Evolutionary conservation across 2,888 invertebrate genomes (phyloP), one percentile per base, ranked within the genome.

Genomic region (Chromoteleia sp.): DNA sequence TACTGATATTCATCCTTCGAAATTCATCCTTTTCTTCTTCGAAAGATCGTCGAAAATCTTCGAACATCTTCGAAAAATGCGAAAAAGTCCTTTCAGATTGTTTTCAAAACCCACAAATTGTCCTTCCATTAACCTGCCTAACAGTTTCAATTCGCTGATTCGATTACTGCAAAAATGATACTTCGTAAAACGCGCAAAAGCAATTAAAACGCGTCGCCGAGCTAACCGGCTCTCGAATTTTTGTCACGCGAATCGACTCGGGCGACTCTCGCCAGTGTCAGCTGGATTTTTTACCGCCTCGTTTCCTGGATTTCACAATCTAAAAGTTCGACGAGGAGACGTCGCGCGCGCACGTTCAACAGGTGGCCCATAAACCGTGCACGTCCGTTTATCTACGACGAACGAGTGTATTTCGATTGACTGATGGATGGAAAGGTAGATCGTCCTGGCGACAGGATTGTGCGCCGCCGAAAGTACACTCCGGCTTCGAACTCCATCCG

Each of bases 371-470:
- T 91, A 91, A 91, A 91, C 87, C 89, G 87, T 88, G 89, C 91
- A 91, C 91, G 89, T 91, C 91, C 91, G 91, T 90, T 91, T 91
- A 91, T 91, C 91, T 91, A 90, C 90, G 89, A 89, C 91, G 91
- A 91, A 91, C 90, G 89, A 91, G 90, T 91, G 90, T 88, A 90
- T 91, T 91, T 87, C 89, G 89, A 91, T 91, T 91, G 91, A 91
- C 90, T 90, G 91, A 92, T 91, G 90, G 91, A 87, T 90, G 86
- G 89, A 87, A 88, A 88, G 88, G 88, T 89, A 87, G 88, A 89
- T 88, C 88, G 88, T 85, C 45, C 68, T 54, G 81, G 81, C 85
- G 87, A 84, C 86, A 82, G 68, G 81, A 85, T 80, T 71, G 81
- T 29, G 73, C 81, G 83, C 81, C 83, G 71, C 84, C 65, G 33